Evolutionary conservation across 2,797 vertebrate species (phyloP).

Genomic region (Pseudocheirus occidentalis): DNA sequence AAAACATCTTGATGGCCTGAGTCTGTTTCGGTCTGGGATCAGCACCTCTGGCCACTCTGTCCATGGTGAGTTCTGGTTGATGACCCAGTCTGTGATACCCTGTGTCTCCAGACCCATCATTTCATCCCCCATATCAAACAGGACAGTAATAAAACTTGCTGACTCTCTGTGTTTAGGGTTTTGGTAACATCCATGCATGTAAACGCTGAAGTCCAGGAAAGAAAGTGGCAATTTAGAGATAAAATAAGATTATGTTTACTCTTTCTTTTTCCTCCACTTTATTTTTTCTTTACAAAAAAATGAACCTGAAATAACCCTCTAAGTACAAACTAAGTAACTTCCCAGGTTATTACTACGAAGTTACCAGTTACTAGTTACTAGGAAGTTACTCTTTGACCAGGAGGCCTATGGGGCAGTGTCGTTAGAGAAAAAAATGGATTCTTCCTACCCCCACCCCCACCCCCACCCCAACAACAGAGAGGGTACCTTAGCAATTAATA

Average conservation of each 20-base stretch:
- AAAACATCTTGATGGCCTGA: neutral
- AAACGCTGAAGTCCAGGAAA: slow-evolving; percentile 8
- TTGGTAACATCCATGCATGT: slow-evolving; percentile 5
- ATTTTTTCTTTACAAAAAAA: slow-evolving; percentile 46
- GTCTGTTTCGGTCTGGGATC: neutral
- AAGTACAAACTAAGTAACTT: slow-evolving; percentile 28
- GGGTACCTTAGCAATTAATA: neutral
- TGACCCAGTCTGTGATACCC: neutral
- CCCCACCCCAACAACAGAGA: neutral
- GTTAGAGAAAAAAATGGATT: neutral
- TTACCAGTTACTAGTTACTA: no score
- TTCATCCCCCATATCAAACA: neutral
- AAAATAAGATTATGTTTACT: slow-evolving; percentile 34
- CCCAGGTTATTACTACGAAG: neutral
- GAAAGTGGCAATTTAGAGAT: slow-evolving; percentile 15
- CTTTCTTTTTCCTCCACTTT: slow-evolving; percentile 10
- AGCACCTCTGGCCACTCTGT: neutral
- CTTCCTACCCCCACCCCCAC: neutral
- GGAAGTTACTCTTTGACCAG: neutral
- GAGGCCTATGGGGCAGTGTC: neutral
- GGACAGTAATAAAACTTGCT: neutral
- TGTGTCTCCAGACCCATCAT: slow-evolving; percentile 7
- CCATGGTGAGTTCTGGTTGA: slow-evolving; percentile 8
- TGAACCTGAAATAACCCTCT: neutral
- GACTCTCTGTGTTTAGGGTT: neutral